Evolutionary conservation across 2,888 invertebrate genomes (phyloP).

Genomic region (Axea sp.): DNA sequence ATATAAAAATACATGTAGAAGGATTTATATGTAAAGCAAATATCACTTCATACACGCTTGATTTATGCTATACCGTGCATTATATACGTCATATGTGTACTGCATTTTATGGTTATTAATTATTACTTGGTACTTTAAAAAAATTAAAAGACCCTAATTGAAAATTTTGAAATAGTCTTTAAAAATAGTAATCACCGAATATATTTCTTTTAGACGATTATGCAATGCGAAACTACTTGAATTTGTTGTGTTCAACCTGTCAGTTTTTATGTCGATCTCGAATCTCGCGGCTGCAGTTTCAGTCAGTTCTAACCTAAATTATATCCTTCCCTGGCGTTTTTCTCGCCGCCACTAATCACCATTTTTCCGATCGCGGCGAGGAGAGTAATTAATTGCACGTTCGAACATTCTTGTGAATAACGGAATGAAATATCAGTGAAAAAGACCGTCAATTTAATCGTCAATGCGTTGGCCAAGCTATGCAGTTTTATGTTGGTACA

Average conservation of each 20-base stretch:
- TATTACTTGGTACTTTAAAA: too few relatives aligned
- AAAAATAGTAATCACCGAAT: neutral
- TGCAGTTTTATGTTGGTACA: slow-evolving; percentile 19
- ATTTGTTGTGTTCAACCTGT: slow-evolving; percentile 33
- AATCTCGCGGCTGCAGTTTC: slow-evolving; percentile 37
- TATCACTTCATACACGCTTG: too few relatives aligned
- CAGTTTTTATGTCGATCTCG: slow-evolving; percentile 36
- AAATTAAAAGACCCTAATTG: too few relatives aligned
- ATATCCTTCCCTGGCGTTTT: slow-evolving; percentile 50
- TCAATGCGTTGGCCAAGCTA: slow-evolving; percentile 40
- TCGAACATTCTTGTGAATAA: slow-evolving; percentile 49
- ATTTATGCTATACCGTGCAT: too few relatives aligned
- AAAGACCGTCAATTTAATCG: slow-evolving; percentile 58
- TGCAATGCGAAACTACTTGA: slow-evolving; percentile 24
- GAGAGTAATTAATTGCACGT: slow-evolving; percentile 58
- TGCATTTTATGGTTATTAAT: too few relatives aligned
- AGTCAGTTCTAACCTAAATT: slow-evolving; percentile 53
- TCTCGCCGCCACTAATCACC: slow-evolving; percentile 51
- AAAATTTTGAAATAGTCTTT: neutral
- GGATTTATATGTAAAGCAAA: too few relatives aligned
- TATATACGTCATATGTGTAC: too few relatives aligned
- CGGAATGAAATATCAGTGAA: slow-evolving; percentile 56
- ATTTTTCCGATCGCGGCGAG: slow-evolving; percentile 51
- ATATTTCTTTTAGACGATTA: slow-evolving; percentile 11
- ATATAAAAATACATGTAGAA: too few relatives aligned